A percentile compares a stretch with the other conserved stretches of the same genome.
Conservation (phyloP, 2,888 invertebrate species). For the Chrysina gloriosa region DNA sequence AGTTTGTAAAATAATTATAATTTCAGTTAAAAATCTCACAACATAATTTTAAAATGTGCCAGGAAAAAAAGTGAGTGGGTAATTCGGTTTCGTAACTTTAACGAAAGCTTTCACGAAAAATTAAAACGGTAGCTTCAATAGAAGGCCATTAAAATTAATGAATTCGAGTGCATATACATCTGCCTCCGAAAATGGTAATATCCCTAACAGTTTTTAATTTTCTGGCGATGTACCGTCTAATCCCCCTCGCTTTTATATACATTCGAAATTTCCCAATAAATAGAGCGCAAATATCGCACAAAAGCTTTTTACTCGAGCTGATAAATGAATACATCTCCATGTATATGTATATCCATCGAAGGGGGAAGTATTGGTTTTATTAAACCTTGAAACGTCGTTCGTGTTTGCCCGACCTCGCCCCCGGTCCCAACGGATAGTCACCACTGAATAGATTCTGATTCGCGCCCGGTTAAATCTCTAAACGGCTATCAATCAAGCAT, state of each 20-base stretch:
- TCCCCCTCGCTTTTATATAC: background rate
- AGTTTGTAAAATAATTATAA: too few relatives aligned
- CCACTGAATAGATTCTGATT: slow-evolving; percentile 14
- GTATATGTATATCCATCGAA: background rate
- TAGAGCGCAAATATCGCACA: background rate
- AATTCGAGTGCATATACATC: background rate
- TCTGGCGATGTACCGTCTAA: background rate
- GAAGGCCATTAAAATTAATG: too few relatives aligned
- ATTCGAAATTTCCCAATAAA: background rate
- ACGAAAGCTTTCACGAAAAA: too few relatives aligned
- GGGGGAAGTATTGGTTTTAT: slow-evolving; percentile 15
- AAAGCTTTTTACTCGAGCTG: background rate
- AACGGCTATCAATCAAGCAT: slow-evolving; percentile 58
- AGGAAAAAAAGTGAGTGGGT: too few relatives aligned
- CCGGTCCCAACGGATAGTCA: background rate
- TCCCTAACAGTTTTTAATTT: background rate
- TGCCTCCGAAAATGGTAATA: background rate
- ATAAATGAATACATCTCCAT: slow-evolving; percentile 5
- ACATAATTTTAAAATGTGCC: too few relatives aligned
- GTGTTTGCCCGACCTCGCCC: background rate
- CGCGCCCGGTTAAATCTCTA: slow-evolving; percentile 54
- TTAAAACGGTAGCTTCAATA: too few relatives aligned
- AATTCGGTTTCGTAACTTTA: too few relatives aligned
- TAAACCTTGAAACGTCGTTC: slow-evolving; percentile 14
- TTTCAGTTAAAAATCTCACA: too few relatives aligned